phyloP scores from a whole-genome alignment of 2,797 vertebrate genomes.

The Forpus xanthops region DNA sequence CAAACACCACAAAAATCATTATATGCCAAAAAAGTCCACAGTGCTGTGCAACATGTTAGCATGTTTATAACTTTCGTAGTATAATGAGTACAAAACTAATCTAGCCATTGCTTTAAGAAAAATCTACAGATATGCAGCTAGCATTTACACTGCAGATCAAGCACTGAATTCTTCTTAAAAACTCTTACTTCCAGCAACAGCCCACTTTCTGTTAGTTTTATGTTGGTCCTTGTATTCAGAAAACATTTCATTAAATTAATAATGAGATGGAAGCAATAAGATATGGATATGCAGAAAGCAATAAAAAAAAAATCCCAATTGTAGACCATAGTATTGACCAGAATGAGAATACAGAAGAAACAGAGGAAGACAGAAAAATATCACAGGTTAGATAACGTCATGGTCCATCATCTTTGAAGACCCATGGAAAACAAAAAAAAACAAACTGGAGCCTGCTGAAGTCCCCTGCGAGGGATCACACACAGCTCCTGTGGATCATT shows the following conservation, averaged over 20 bases:
- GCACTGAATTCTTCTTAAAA: not conserved
- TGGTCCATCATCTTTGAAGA: not conserved
- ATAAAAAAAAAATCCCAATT: not conserved
- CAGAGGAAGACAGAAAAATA: not conserved
- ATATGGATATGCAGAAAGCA: not conserved
- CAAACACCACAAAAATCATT: not conserved
- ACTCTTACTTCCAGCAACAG: not conserved
- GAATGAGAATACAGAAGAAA: not conserved
- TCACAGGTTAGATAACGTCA: not conserved
- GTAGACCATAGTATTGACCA: not conserved
- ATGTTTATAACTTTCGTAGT: not conserved
- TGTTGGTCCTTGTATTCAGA: not conserved
- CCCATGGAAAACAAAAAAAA: not conserved
- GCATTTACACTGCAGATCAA: accelerated
- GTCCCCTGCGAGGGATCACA: not conserved
- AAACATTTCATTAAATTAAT: not conserved
- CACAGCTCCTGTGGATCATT: not conserved
- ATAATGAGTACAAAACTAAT: not conserved
- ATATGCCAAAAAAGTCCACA: not conserved
- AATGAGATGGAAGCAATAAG: not conserved
- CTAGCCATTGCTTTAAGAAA: not conserved
- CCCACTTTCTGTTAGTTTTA: not conserved
- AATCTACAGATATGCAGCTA: not conserved
- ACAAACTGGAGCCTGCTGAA: not conserved
- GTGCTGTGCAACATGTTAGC: not conserved